Evolutionary conservation across 2,113 vertebrate species (phyloP), one percentile per base, ranked within the genome.

Genomic region (Ursus arctos): DNA sequence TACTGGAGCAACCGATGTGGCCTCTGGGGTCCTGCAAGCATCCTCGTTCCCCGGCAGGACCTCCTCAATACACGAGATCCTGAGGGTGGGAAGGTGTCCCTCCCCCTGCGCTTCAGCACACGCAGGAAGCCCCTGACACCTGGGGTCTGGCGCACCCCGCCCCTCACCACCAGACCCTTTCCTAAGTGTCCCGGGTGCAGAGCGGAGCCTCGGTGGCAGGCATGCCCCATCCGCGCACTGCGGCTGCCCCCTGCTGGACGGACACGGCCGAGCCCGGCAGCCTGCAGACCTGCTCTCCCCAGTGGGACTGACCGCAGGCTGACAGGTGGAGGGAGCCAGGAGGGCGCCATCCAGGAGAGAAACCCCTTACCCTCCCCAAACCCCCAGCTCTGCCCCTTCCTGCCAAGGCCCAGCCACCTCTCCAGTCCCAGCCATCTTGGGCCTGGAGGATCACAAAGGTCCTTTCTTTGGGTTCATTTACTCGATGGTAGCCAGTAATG

Each of bases 241-340:
- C 31, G 90, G 63, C 97, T 98, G 97, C 98, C 98, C 98, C 95
- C 98, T 98, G 97, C 98, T 97, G 98, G 98, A 88, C 65, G 2
- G 47, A 92, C 76, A n/a, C 1, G 0, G 92, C 31, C 0, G 6
- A 84, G 79, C 89, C 84, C 87, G 6, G 85, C 59, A 6, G 57
- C 80, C 47, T 9, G 10, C 0, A 0, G 57, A 67, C 21, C 19
- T 0, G 65, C 28, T 16, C 53, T 57, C n/a, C 40, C 59, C 36
- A 0, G 7, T 49, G 11, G 5, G 13, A 15, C 15, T 0, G 11
- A 15, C 22, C 24, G 24, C 13, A 43, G 69, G 79, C 55, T 80
- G 49, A 55, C 43, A 24, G 4, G 31, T 1, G 12, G 26, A 6
- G 53, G 47, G 15, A n/a, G 16, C 47, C 21, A 6, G 16, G 11